Evolutionary conservation across 2,888 invertebrate genomes (phyloP).

Genomic region (Cancer borealis): DNA sequence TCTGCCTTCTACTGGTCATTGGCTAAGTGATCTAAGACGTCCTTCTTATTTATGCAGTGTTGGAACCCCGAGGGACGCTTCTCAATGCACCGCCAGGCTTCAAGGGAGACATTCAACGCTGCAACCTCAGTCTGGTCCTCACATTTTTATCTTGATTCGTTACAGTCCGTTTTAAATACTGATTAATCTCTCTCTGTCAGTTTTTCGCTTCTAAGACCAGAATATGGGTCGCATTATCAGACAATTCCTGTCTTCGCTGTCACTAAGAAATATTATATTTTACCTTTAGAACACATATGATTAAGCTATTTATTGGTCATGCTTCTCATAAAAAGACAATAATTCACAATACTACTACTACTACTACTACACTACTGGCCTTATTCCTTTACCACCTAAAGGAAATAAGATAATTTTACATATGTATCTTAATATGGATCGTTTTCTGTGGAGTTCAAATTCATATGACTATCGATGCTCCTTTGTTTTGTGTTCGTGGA

Average conservation of each 20-base stretch:
- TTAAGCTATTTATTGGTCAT: background rate
- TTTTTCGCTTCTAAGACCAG: background rate
- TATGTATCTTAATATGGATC: background rate
- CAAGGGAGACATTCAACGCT: background rate
- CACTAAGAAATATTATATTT: background rate
- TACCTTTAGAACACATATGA: background rate
- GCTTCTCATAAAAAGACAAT: background rate
- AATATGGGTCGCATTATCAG: background rate
- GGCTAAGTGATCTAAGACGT: background rate
- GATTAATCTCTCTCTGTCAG: background rate
- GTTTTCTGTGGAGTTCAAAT: background rate
- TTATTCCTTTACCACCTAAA: background rate
- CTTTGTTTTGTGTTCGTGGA: background rate
- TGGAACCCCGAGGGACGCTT: background rate
- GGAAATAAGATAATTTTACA: background rate
- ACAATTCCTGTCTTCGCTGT: background rate
- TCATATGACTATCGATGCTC: background rate
- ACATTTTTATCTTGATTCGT: background rate
- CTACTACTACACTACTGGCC: background rate
- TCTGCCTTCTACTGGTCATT: background rate
- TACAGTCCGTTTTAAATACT: background rate
- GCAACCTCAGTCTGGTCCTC: background rate
- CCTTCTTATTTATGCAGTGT: background rate
- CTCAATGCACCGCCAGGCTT: background rate
- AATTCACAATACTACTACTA: background rate